These are phyloP conservation scores for Halcyon chelicuti DNA, from an alignment of 2,797 vertebrate species.

Conservation along the genomic window DNA sequence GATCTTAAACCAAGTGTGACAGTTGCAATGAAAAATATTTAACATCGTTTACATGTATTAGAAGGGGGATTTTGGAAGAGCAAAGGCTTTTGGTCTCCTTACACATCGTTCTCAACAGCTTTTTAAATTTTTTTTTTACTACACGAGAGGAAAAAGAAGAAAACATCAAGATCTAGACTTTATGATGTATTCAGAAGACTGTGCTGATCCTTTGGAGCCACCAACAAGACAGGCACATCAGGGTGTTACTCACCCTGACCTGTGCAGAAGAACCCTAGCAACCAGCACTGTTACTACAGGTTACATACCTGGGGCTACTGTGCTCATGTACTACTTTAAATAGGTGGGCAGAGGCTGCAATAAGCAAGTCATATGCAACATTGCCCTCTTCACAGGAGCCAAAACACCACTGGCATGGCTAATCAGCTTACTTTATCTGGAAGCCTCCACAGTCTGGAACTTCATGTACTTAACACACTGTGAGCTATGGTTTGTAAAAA, in stretches of 20 bases:
- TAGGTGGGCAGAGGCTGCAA: not conserved
- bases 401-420: not conserved
- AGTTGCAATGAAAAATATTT: slow-evolving; percentile 28
- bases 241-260: not conserved
- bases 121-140: not conserved
- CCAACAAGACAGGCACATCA: accelerated
- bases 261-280: not conserved
- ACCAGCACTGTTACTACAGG: not conserved
- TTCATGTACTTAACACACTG: not conserved
- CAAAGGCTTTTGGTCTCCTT: not conserved
- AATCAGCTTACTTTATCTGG: not conserved
- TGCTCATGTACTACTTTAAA: not conserved
- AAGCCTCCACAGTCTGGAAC: not conserved
- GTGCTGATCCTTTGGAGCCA: not conserved
- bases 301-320: not conserved
- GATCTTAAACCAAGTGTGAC: slow-evolving; percentile 17
- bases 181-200: not conserved
- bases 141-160: not conserved
- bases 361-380: not conserved
- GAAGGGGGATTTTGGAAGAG: not conserved
- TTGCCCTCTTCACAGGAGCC: not conserved
- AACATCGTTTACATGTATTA: not conserved
- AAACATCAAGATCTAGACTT: not conserved
- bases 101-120: not conserved
- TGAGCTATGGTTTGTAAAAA: not conserved